Evolutionary conservation across 2,888 invertebrate species (phyloP).

Genomic region (Drosophila seclusa): DNA sequence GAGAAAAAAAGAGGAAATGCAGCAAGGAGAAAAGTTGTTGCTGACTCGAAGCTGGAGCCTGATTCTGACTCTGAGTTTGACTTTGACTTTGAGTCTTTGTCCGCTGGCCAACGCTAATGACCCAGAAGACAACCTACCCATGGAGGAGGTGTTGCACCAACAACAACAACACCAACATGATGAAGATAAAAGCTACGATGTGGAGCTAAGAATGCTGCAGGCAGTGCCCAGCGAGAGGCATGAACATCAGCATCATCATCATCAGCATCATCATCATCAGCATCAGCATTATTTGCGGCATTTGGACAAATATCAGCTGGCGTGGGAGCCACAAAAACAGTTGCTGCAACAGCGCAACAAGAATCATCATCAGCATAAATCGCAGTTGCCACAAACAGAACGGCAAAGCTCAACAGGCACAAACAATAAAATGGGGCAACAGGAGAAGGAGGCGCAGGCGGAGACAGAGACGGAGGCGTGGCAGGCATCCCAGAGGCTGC

Average conservation of each 20-base stretch:
- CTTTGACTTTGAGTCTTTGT: slow-evolving; percentile 16
- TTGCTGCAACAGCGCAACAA: slow-evolving; percentile 7
- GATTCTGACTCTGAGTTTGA: slow-evolving; percentile 13
- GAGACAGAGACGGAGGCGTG: not conserved
- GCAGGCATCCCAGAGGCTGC: not conserved
- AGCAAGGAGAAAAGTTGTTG: slow-evolving; percentile 18
- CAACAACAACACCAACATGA: slow-evolving; percentile 35
- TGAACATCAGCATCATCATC: slow-evolving; percentile 12
- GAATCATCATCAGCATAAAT: slow-evolving; percentile 71
- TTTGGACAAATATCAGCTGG: slow-evolving; percentile 43
- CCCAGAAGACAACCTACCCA: slow-evolving; percentile 35
- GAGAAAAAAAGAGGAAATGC: slow-evolving; percentile 41
- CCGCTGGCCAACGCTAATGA: slow-evolving; percentile 59
- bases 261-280: slow-evolving; percentile 43
- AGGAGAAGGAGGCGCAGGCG: not conserved
- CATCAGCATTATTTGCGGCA: slow-evolving; percentile 53
- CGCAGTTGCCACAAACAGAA: slow-evolving; percentile 29
- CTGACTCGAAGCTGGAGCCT: not conserved
- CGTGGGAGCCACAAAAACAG: slow-evolving; percentile 54
- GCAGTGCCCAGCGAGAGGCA: slow-evolving; percentile 16
- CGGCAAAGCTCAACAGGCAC: slow-evolving; percentile 9
- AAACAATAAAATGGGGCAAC: slow-evolving; percentile 5
- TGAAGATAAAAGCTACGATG: slow-evolving; percentile 68
- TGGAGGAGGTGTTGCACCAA: slow-evolving; percentile 57
- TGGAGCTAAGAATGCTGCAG: slow-evolving; percentile 29